Evolutionary conservation across 2,888 invertebrate species (phyloP), one percentile per base, ranked within the genome.

Genomic region (Poecilus cupreus): DNA sequence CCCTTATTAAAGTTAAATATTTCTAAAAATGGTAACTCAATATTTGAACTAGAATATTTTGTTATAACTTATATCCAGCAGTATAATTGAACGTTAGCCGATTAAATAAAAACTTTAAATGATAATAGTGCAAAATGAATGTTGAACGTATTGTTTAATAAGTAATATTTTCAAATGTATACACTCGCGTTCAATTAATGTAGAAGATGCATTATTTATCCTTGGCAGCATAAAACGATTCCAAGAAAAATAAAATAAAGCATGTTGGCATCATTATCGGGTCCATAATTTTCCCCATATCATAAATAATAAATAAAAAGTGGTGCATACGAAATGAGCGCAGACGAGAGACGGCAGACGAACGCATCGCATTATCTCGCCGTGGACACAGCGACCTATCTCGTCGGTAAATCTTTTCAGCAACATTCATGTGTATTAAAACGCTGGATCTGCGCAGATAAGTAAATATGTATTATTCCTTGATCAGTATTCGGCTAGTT

Each of bases 381-480:
- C 43, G 43, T 43, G 43, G 13, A 60, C 24, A 54, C 60, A 24
- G 54, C 32, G 26, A 75, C 60, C 68, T 78, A 78, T 78, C 78
- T 64, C 43, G 49, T 78, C 68, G 46, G 78, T 68, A 78, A 78
- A 78, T 78, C 78, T 78, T 68, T 77, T 77, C 60, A 77, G 76
- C 60, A 39, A 39, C 77, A 43, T 77, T 68, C 78, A 78, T 68
- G 68, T 78, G 68, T 68, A 78, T 78, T 68, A 80, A 80, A 70
- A 57, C 70, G 32, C 16, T 60, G 79, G 72, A 80, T 70, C 68
- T 37, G 64, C 46, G 72, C 72, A 80, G 70, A 72, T 80, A 80
- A 80, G 80, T 80, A 80, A 80, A 80, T 81, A 81, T 81, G 81
- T 75, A 81, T 81, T 81, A 81, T 81, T 81, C 81, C 46, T 78